Evolutionary conservation across 2,888 invertebrate species (phyloP).

Genomic region (Nasonia oneida): DNA sequence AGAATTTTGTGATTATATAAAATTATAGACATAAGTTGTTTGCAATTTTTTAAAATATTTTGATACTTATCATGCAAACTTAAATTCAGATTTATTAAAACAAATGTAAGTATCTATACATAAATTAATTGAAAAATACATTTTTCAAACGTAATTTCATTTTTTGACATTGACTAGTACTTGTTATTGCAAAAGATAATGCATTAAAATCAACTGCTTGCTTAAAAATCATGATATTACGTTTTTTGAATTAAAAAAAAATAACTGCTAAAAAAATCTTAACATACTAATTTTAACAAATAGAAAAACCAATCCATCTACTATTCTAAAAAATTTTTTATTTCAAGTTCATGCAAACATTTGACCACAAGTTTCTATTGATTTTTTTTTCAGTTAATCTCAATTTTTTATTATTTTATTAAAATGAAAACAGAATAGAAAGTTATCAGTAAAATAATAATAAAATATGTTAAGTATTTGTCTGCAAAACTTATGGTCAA

Average conservation of each 20-base stretch:
- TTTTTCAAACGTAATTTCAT: conserved; percentile 49
- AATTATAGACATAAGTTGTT: conserved; percentile 42
- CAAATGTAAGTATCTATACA: conserved; percentile 61
- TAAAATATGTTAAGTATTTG: conserved; percentile 6
- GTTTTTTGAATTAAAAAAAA: conserved; percentile 49
- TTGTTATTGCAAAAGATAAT: conserved; percentile 1
- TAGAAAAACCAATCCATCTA: conserved; percentile 68
- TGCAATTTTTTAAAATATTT: conserved; percentile 38
- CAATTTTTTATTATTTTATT: neutral
- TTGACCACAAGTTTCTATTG: conserved; percentile 68
- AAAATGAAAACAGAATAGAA: neutral
- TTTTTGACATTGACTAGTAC: neutral
- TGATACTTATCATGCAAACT: conserved; percentile 70
- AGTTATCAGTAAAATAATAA: conserved; percentile 7
- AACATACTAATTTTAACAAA: conserved; percentile 60
- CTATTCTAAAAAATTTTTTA: conserved; percentile 49
- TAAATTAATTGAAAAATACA: conserved; percentile 56
- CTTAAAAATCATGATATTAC: conserved; percentile 57
- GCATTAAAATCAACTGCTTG: neutral
- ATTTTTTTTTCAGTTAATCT: neutral
- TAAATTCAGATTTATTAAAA: conserved; percentile 65
- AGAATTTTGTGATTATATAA: neutral
- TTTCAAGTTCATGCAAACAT: conserved; percentile 62
- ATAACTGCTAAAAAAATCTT: conserved; percentile 44
- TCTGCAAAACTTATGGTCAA: conserved; percentile 70